Evolutionary conservation across 2,113 vertebrate species (phyloP), one percentile per base, ranked within the genome.

Genomic region (Bubalus kerabau): DNA sequence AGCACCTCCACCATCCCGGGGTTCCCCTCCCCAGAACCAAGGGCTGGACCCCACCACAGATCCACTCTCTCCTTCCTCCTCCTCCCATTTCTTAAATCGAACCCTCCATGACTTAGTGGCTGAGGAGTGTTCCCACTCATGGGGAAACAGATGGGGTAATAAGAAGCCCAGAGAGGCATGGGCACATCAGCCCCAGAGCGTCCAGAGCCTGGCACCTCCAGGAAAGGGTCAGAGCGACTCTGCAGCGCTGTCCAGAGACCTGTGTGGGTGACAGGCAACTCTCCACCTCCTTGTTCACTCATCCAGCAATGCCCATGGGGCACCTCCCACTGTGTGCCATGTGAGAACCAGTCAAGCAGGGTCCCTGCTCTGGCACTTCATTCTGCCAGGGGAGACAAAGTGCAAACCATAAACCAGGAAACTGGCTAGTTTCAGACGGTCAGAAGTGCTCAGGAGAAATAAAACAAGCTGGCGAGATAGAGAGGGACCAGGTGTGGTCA

Each of bases 271-370:
- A 74, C 85, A 76, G 43, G 24, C 1, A 19, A 14, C n/a, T 56
- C 74, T 54, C 52, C 30, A 17, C 30, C 24, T 36, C 74, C 62
- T 84, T 32, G 10, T 17, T 26, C 76, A 56, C 30, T 36, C 13
- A 4, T 8, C 76, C 85, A 17, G 4, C 21, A 43, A 16, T 0
- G 50, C 13, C 59, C 83, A 16, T 0, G 3, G 17, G 76, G 43
- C 6, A 19, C 30, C 87, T 82, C 67, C 71, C 8, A 28, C 60
- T 16, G 10, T 11, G 52, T 9, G 2, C 48, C 82, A 7, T 0
- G 1, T 26, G 56, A 2, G 19, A 64, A n/a, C 57, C n/a, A n/a
- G 7, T 4, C 7, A 4, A 16, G 3, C 30, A 76, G 28, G 11
- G n/a, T 43, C 52, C 26, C 64, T 84, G 64, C 32, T n/a, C 36